Evolutionary conservation across 2,113 vertebrate genomes (phyloP).

Genomic region (Sigmodon hispidus): DNA sequence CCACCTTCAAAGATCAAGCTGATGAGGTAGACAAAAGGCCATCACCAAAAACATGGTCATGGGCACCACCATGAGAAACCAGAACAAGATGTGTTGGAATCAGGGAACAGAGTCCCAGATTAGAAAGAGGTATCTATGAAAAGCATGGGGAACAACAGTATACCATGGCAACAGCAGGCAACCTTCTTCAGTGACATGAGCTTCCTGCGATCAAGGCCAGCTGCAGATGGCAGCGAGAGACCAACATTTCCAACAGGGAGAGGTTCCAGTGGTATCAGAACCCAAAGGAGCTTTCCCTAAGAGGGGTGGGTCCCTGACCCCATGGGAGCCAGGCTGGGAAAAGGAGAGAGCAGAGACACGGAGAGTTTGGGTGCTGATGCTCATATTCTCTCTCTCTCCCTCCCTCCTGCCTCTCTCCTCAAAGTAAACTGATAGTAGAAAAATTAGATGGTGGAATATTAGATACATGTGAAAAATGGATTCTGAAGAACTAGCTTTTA

Average conservation of each 20-base stretch:
- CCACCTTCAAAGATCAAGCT: not conserved
- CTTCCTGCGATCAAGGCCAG: not conserved
- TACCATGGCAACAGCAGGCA: not conserved
- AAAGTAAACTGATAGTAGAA: not conserved
- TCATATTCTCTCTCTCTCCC: no score
- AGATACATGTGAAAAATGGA: not conserved
- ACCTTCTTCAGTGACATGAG: not conserved
- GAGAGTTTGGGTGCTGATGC: accelerated
- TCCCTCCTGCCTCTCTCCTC: not conserved
- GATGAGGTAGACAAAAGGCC: not conserved
- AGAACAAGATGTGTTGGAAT: accelerated
- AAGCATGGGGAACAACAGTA: accelerated
- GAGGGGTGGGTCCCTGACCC: not conserved
- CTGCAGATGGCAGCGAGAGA: not conserved
- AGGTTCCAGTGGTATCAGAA: not conserved
- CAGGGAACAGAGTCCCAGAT: no score
- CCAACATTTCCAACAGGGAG: not conserved
- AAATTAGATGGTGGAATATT: not conserved
- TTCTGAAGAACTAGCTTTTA: not conserved
- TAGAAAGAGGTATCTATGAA: not conserved
- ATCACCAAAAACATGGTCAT: not conserved
- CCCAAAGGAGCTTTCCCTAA: not conserved
- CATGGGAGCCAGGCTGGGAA: not conserved
- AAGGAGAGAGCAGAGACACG: not conserved
- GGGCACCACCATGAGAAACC: accelerated